Evolutionary conservation across 2,888 invertebrate species (phyloP).

Genomic region (Epistrophella euchroma): DNA sequence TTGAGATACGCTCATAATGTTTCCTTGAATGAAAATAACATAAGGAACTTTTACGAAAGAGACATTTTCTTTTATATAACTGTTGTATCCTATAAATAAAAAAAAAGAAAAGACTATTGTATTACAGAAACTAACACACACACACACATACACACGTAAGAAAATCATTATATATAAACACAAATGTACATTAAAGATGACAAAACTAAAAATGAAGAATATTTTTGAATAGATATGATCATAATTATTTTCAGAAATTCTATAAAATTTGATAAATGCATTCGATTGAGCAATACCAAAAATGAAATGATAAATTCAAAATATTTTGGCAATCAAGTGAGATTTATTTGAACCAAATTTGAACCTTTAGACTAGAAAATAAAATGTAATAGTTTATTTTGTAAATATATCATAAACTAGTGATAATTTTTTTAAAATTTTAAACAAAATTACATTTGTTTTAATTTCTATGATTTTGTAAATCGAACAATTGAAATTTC

Average conservation of each 20-base stretch:
- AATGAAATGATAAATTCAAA: neutral
- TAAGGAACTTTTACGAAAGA: neutral
- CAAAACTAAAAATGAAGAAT: conserved; percentile 40
- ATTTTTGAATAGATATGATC: conserved; percentile 66
- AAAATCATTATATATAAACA: conserved; percentile 38
- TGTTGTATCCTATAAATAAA: conserved; percentile 54
- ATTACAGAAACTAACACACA: conserved; percentile 42
- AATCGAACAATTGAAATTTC: conserved; percentile 11
- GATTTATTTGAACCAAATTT: conserved; percentile 34
- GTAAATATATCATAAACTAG: conserved; percentile 15
- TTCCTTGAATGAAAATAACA: neutral
- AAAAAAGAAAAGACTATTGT: conserved; percentile 66
- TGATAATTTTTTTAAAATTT: conserved; percentile 1
- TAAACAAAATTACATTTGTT: conserved; percentile 5
- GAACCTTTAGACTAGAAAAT: conserved; percentile 20
- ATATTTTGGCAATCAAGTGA: conserved; percentile 59
- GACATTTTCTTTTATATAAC: conserved; percentile 8
- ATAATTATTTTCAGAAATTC: conserved; percentile 1
- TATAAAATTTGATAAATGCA: conserved; percentile 34
- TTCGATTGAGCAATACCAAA: conserved; percentile 58
- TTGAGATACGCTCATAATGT: conserved; percentile 11
- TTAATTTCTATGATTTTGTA: conserved; percentile 16
- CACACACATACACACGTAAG: conserved; percentile 34
- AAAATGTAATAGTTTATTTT: conserved; percentile 32
- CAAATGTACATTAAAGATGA: conserved; percentile 55